Conservation (phyloP, 2,888 invertebrate species). For the Andrena flavipes region DNA sequence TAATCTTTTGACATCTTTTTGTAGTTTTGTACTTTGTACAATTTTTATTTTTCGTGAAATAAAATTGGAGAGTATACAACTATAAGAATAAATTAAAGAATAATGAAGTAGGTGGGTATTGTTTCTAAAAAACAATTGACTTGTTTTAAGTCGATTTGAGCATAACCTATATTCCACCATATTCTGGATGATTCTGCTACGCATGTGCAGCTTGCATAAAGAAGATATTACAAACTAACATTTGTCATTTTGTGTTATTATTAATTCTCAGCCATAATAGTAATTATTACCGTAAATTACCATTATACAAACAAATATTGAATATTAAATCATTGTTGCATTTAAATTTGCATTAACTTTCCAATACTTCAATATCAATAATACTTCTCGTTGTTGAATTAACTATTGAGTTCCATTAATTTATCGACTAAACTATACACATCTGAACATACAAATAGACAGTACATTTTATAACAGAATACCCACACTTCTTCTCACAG, state of each 20-base stretch:
- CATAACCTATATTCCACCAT: conserved; percentile 11
- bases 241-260: not conserved
- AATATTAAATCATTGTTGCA: too few relatives aligned
- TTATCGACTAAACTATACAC: too few relatives aligned
- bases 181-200: not conserved
- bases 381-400: too few relatives aligned
- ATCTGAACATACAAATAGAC: too few relatives aligned
- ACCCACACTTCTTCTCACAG: too few relatives aligned
- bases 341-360: too few relatives aligned
- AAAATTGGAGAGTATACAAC: not conserved
- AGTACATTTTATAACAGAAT: too few relatives aligned
- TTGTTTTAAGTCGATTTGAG: not conserved
- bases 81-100: not conserved
- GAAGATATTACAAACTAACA: not conserved
- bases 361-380: too few relatives aligned
- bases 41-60: not conserved
- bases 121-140: not conserved
- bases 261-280: not conserved
- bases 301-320: too few relatives aligned
- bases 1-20: not conserved
- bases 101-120: not conserved
- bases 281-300: not conserved
- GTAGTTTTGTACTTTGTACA: not conserved
- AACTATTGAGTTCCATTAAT: too few relatives aligned
- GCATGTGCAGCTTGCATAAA: not conserved